A percentile compares a stretch with the other conserved stretches of the same genome.
Conservation (phyloP, 2,888 invertebrate species). For the Lamellibrachia columna region DNA sequence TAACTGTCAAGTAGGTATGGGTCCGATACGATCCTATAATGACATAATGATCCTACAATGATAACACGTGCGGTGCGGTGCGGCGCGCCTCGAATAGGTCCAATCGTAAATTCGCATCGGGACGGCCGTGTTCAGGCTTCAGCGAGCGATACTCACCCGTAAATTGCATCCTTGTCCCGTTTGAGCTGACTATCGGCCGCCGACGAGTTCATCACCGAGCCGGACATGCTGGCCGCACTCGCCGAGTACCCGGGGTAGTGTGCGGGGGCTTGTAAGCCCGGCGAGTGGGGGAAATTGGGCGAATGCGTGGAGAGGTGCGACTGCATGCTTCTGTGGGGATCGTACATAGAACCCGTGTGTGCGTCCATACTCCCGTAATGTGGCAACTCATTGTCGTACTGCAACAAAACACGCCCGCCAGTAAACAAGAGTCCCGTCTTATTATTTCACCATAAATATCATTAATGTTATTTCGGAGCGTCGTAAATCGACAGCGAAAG, state of each 20-base stretch:
- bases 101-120: background rate
- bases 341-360: constrained; percentile 17
- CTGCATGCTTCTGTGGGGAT: background rate
- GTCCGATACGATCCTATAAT: background rate
- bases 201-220: constrained; percentile 20
- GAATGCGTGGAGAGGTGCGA: constrained; percentile 30
- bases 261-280: constrained; percentile 24
- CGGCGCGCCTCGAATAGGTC: background rate
- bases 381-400: constrained; percentile 39
- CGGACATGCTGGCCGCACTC: background rate
- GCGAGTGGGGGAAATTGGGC: constrained; percentile 23
- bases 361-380: constrained; percentile 37
- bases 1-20: background rate
- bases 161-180: constrained; percentile 45
- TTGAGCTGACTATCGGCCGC: constrained; percentile 44
- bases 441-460: constrained; percentile 12
- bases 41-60: background rate
- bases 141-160: constrained; percentile 39
- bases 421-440: background rate
- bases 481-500: constrained; percentile 9
- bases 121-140: background rate
- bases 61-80: background rate
- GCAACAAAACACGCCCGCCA: constrained; percentile 24
- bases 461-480: constrained; percentile 11
- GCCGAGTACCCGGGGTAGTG: constrained; percentile 27